Base-by-base conservation (phyloP, 2,797 vertebrate species). In the Dermochelys coriacea region DNA sequence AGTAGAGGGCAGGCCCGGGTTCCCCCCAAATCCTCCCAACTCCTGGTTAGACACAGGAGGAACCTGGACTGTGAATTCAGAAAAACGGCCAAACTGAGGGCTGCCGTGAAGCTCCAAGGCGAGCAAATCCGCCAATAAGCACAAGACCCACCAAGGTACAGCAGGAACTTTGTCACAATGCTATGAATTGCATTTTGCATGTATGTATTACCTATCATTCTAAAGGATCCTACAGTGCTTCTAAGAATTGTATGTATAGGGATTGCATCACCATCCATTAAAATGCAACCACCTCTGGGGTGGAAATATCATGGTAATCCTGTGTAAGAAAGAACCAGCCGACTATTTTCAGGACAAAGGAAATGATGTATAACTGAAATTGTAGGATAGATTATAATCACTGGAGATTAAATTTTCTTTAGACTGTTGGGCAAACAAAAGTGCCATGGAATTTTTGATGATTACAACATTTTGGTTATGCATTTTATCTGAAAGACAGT, bases 381-480 rank as follows among this genome's bases (percentile, higher is more conserved):
- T 50, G 23, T 18, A 92, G 45, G 25, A 59, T 47, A 89, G 0
- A 1, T 92, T 49, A 2, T 8, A 86, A 74, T 93, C 94, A 81
- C 85, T 85, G 79, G 82, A 93, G 86, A 71, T 89, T 49, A 94
- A 97, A 81, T 95, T 90, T 95, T 94, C 94, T 78, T 84, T 47
- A 80, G 83, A 89, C 83, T 64, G 61, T 83, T 88, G 85, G 86
- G 90, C 45, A 90, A 87, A 91, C 45, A 34, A 91, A 49, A 74
- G 89, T 91, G 50, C 80, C 19, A 93, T 61, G 78, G 92, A 80
- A 94, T 61, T 75, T 94, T n/a, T 78, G 86, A 89, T 92, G 95
- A 97, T 94, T 80, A 12, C 94, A 95, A 83, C 75, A 92, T 91
- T 96, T 93, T 95, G 93, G 85, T 96, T 98, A 97, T 97, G 75